These are phyloP conservation scores for Hydrochoerus hydrochaeris DNA, from an alignment of 2,113 vertebrate species.

Conservation along the genomic window DNA sequence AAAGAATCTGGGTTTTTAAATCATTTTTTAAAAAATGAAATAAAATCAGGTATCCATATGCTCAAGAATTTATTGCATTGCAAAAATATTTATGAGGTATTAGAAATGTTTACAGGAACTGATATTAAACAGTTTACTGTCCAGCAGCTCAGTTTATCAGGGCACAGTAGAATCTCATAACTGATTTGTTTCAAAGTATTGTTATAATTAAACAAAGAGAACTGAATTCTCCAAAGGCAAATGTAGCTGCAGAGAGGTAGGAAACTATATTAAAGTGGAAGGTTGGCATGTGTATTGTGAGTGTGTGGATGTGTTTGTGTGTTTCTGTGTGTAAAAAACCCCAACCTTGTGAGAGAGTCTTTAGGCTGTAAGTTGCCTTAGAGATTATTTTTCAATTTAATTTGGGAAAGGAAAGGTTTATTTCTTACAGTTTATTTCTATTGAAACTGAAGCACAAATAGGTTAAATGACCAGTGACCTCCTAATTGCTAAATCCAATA, in stretches of 20 bases:
- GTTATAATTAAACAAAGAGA: slow-evolving; percentile 72
- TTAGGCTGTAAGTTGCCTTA: slow-evolving; percentile 63
- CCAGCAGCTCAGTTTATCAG: slow-evolving; percentile 65
- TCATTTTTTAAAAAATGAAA: slow-evolving; percentile 47
- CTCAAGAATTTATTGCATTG: slow-evolving; percentile 62
- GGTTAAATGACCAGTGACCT: slow-evolving; percentile 78
- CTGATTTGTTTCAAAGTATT: slow-evolving; percentile 59
- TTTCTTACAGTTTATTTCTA: too few relatives aligned
- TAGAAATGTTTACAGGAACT: slow-evolving; percentile 58
- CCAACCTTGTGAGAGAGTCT: slow-evolving; percentile 37
- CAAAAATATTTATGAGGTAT: slow-evolving; percentile 71
- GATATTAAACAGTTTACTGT: slow-evolving; percentile 48
- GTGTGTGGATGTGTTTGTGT: neutral
- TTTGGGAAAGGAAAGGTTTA: too few relatives aligned
- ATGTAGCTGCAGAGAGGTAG: slow-evolving; percentile 62
- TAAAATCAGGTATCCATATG: slow-evolving; percentile 58
- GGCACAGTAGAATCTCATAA: slow-evolving; percentile 48
- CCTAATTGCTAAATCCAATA: slow-evolving; percentile 80
- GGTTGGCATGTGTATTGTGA: slow-evolving; percentile 29
- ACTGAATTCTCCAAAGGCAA: slow-evolving; percentile 75
- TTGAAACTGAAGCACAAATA: slow-evolving; percentile 76
- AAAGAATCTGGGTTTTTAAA: slow-evolving; percentile 51
- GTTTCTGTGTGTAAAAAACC: neutral
- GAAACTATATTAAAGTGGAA: slow-evolving; percentile 72
- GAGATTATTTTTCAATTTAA: slow-evolving; percentile 79